Percentiles rank a stretch among this genome's conserved stretches.
Conservation (phyloP, 2,113 vertebrate species). For the Psammodynastes pulverulentus region DNA sequence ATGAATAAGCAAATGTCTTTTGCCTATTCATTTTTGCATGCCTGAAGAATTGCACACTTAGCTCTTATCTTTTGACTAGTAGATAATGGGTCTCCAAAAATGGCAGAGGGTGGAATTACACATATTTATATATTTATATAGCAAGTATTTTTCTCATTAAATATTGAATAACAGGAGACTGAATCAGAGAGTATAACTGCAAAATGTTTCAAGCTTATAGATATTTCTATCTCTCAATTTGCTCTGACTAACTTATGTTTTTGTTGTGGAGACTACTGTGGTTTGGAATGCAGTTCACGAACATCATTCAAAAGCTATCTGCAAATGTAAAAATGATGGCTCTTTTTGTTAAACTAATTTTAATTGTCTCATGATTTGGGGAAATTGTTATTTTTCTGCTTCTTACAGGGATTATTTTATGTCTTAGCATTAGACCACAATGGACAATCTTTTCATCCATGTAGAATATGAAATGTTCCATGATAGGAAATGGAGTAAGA, state of each 20-base stretch:
- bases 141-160: not conserved
- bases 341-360: not conserved
- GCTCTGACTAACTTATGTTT: not conserved
- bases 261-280: not conserved
- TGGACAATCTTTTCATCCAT: not conserved
- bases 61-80: not conserved
- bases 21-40: not conserved
- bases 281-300: not conserved
- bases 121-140: not conserved
- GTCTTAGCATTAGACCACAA: not conserved
- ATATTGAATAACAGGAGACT: not conserved
- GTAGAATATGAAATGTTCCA: not conserved
- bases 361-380: not conserved
- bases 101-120: not conserved
- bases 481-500: not conserved
- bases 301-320: not conserved
- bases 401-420: not conserved
- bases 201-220: too few species aligned
- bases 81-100: not conserved
- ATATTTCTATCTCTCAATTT: not conserved
- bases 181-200: not conserved
- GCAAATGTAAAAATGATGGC: not conserved
- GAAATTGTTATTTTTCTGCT: not conserved
- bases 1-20: constrained; percentile 1
- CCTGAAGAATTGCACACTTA: not conserved